Conservation (phyloP, 2,797 vertebrate genomes). For the Hylomyscus alleni region DNA sequence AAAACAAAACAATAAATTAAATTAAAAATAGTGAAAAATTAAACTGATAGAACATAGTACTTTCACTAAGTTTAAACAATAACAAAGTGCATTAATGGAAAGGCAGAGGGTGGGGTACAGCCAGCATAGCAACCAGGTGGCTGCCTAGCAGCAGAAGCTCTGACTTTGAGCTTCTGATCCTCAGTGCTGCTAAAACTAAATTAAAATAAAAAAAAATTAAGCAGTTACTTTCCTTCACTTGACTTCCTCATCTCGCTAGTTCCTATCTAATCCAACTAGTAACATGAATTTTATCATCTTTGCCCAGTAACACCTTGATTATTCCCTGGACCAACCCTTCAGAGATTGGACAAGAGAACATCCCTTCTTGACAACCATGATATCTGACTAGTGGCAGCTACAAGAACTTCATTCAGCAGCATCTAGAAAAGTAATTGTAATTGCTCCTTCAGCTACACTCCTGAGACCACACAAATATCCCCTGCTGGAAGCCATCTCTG, state of each 20-base stretch:
- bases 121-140: not conserved
- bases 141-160: not conserved
- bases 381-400: slow-evolving; percentile 15
- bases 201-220: not conserved
- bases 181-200: not conserved
- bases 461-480: slow-evolving; percentile 3
- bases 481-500: slow-evolving; percentile 5
- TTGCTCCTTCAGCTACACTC: slow-evolving; percentile 32
- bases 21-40: not conserved
- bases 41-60: not conserved
- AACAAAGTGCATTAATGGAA: not conserved
- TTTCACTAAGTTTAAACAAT: slow-evolving; percentile 30
- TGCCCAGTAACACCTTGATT: not conserved
- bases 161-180: not conserved
- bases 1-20: not conserved
- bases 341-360: slow-evolving; percentile 27
- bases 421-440: slow-evolving; percentile 60
- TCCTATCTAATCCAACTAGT: slow-evolving; percentile 14
- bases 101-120: not conserved
- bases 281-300: not conserved
- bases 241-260: not conserved
- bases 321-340: slow-evolving; percentile 3
- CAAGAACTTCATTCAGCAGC: slow-evolving; percentile 36
- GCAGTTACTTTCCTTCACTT: not conserved
- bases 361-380: not conserved